These are phyloP conservation scores for Achroia grisella DNA, from an alignment of 1,140 invertebrate species.

Conservation along the genomic window DNA sequence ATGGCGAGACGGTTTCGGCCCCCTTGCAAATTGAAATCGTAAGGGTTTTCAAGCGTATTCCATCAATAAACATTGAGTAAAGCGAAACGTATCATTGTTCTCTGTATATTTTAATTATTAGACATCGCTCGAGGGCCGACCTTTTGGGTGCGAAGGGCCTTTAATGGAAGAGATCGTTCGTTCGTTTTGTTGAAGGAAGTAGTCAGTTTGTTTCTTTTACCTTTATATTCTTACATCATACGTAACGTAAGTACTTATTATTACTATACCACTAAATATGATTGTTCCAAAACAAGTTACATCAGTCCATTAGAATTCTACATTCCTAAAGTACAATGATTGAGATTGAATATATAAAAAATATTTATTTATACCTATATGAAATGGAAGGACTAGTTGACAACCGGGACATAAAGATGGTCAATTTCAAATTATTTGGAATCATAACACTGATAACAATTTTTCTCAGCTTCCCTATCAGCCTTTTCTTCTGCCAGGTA, in stretches of 20 bases:
- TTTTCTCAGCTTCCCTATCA: no score
- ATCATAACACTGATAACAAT: no score
- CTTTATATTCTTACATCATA: constrained; percentile 18
- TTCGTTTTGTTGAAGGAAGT: constrained; percentile 16
- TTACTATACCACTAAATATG: no score
- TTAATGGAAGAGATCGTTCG: constrained; percentile 35
- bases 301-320: not conserved
- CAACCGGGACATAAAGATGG: no score
- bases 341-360: no score
- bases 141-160: constrained; percentile 28
- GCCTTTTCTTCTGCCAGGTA: no score
- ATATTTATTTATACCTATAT: no score
- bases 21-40: constrained; percentile 51
- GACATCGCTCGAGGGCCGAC: constrained; percentile 28
- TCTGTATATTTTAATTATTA: constrained; percentile 63
- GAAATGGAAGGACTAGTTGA: no score
- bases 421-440: no score
- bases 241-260: no score
- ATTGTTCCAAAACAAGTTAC: no score
- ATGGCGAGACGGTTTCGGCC: constrained; percentile 1
- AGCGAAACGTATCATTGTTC: constrained; percentile 58
- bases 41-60: constrained; percentile 40
- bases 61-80: constrained; percentile 57
- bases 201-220: constrained; percentile 17
- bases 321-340: no score